Evolutionary conservation across 2,888 invertebrate genomes (phyloP).

Genomic region (Tortricodes alternella): DNA sequence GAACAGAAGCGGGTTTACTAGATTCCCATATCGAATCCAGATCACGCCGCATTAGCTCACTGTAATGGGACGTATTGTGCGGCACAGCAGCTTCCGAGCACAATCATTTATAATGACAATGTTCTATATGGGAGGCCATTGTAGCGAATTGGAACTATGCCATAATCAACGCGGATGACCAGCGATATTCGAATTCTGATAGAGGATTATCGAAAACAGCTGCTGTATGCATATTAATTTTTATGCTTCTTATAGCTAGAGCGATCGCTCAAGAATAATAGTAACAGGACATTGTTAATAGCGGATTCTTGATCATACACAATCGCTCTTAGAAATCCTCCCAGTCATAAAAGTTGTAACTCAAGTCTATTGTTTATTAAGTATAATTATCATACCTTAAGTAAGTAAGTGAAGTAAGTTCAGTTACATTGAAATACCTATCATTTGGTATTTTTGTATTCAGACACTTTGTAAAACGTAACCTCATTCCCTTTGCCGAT

Average conservation of each 20-base stretch:
- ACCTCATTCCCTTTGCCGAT: no score
- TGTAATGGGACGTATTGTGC: slow-evolving; percentile 63
- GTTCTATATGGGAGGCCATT: slow-evolving; percentile 48
- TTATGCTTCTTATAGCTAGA: not conserved
- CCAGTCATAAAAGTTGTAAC: no score
- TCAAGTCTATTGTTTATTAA: no score
- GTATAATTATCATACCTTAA: no score
- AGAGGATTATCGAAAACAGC: slow-evolving; percentile 1
- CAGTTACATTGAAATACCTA: no score
- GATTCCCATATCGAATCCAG: slow-evolving; percentile 17
- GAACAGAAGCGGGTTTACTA: slow-evolving; percentile 17
- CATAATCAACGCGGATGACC: slow-evolving; percentile 50
- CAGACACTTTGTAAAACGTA: no score
- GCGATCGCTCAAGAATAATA: not conserved
- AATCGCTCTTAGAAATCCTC: no score
- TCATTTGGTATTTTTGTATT: no score
- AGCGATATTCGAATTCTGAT: slow-evolving; percentile 39
- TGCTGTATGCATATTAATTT: slow-evolving; percentile 3
- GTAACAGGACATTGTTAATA: no score
- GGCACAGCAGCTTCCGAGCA: slow-evolving; percentile 45
- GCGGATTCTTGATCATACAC: no score
- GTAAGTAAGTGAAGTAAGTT: no score
- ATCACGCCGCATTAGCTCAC: slow-evolving; percentile 50
- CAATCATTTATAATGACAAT: slow-evolving; percentile 64
- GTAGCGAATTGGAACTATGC: slow-evolving; percentile 66